These are phyloP conservation scores for Noctuana brunneofusca DNA, from an alignment of 2,888 invertebrate genomes.

Conservation along the genomic window DNA sequence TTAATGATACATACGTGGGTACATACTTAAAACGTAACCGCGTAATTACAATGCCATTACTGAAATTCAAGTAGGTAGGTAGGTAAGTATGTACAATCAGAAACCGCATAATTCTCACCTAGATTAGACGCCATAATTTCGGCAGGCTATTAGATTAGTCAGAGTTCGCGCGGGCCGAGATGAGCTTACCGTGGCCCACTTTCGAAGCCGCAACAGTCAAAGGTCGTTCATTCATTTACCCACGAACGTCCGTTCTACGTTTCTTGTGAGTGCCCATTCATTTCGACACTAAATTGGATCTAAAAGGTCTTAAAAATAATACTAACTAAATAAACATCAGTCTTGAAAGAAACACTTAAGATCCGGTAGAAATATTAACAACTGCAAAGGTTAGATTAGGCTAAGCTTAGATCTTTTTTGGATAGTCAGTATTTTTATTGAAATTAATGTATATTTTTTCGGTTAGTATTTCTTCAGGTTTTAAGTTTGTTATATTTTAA, in stretches of 20 bases:
- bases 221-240: conserved; percentile 47
- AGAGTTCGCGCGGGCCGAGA: conserved; percentile 35
- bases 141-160: conserved; percentile 24
- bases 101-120: conserved; percentile 26
- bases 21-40: neutral
- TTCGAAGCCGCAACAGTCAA: conserved; percentile 61
- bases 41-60: conserved; percentile 18
- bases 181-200: conserved; percentile 58
- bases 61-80: conserved; percentile 6
- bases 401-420: too few species aligned
- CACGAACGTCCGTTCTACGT: conserved; percentile 6
- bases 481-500: too few species aligned
- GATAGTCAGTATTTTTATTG: too few species aligned
- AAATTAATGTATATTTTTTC: too few species aligned
- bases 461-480: too few species aligned
- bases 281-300: neutral
- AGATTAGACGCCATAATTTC: conserved; percentile 19
- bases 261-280: neutral
- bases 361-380: too few species aligned
- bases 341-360: too few species aligned
- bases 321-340: too few species aligned
- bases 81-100: conserved; percentile 1
- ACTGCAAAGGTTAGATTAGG: too few species aligned
- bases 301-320: neutral
- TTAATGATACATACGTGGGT: too few species aligned